Conservation (phyloP, 2,113 vertebrate species). For the Lipophrys pholis region DNA sequence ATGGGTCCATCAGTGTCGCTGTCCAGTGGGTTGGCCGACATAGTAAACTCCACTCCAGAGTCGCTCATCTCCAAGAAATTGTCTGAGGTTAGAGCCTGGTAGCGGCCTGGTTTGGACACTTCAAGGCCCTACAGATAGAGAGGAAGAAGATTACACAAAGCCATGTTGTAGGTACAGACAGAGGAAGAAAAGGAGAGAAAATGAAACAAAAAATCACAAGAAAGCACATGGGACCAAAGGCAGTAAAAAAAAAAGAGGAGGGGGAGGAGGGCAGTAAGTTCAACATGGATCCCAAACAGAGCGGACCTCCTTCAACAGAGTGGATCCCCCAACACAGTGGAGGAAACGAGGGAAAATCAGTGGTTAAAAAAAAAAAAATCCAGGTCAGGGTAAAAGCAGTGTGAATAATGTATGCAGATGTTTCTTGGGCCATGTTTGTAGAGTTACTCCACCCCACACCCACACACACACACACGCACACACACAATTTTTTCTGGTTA, state of each 20-base stretch:
- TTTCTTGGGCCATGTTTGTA: conserved; percentile 53
- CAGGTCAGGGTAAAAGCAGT: conserved; percentile 60
- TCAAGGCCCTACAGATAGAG: conserved; percentile 72
- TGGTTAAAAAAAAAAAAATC: conserved; percentile 11
- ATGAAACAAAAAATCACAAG: neutral
- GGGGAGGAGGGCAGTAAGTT: too few species aligned
- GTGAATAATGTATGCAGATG: conserved; percentile 64
- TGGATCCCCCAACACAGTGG: neutral
- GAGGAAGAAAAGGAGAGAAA: neutral
- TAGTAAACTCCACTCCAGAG: conserved; percentile 79
- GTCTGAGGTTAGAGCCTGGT: conserved; percentile 74
- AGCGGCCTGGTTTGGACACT: conserved; percentile 78
- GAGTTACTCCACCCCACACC: conserved; percentile 44
- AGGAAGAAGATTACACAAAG: neutral
- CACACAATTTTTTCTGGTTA: neutral
- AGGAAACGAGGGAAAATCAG: conserved; percentile 6
- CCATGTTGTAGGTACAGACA: neutral
- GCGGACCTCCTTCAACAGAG: too few species aligned
- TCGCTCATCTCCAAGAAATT: conserved; percentile 81
- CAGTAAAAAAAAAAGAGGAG: neutral
- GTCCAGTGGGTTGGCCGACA: conserved; percentile 72
- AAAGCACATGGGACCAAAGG: neutral
- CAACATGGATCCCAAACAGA: too few species aligned
- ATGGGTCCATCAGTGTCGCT: conserved; percentile 76
- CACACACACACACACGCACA: too few species aligned